phyloP scores from a whole-genome alignment of 2,113 vertebrate species.

The Sus scrofa region DNA sequence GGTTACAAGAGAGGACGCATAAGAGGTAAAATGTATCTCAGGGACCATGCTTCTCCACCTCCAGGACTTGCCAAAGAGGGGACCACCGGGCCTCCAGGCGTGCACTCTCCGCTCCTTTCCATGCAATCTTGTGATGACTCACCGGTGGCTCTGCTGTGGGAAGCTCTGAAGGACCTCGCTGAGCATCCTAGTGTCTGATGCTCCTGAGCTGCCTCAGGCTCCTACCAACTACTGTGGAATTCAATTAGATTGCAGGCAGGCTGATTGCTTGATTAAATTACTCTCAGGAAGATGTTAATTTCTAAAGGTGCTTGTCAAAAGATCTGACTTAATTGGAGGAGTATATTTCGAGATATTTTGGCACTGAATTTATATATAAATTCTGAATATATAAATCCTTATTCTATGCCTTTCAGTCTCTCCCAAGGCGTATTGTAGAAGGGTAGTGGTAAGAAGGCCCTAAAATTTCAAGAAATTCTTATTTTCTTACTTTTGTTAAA shows the following conservation, averaged over 20 bases:
- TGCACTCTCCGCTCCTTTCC: fast-evolving
- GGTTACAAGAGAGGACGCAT: not conserved
- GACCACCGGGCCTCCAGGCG: fast-evolving
- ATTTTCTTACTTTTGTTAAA: not conserved
- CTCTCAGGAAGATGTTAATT: conserved; percentile 64
- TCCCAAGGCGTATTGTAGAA: not conserved
- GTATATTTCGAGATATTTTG: conserved; percentile 59
- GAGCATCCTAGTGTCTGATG: not conserved
- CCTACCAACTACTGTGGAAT: not conserved
- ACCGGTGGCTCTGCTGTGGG: fast-evolving
- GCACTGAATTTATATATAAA: not conserved
- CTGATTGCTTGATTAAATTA: conserved; percentile 70
- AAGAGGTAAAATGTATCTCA: too few species aligned
- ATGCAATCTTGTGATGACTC: fast-evolving
- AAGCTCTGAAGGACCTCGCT: not conserved
- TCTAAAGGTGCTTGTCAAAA: conserved; percentile 68
- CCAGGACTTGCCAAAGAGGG: fast-evolving
- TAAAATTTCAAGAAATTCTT: not conserved
- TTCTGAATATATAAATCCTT: not conserved
- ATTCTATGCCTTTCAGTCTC: not conserved
- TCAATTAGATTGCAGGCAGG: conserved; percentile 47
- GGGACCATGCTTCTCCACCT: not conserved
- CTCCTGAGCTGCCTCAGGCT: not conserved
- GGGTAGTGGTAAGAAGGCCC: not conserved
- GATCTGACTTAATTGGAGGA: conserved; percentile 63